Evolutionary conservation across 2,113 vertebrate species (phyloP).

Genomic region (Mus spicilegus): DNA sequence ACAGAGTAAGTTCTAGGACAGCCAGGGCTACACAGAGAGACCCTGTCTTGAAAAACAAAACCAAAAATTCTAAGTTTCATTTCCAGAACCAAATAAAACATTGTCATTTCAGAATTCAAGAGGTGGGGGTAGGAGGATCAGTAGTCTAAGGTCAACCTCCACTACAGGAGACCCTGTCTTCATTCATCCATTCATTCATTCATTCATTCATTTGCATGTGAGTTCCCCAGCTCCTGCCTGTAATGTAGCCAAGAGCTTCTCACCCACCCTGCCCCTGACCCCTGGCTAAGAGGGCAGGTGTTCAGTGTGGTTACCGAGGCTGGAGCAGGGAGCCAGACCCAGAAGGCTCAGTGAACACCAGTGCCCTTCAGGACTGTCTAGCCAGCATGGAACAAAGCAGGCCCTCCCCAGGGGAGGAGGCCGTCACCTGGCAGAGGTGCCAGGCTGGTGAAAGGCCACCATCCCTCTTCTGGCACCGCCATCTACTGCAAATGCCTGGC

Average conservation of each 20-base stretch:
- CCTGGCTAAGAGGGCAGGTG: background rate
- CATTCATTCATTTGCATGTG: background rate
- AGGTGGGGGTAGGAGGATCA: background rate
- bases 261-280: background rate
- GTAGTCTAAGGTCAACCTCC: background rate
- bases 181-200: background rate
- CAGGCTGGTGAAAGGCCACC: conserved; percentile 84
- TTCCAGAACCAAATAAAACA: background rate
- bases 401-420: background rate
- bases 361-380: background rate
- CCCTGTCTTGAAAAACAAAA: background rate
- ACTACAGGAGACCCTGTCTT: background rate
- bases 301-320: background rate
- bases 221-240: rapidly evolving
- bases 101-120: background rate
- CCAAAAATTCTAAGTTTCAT: background rate
- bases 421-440: conserved; percentile 83
- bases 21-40: background rate
- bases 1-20: background rate
- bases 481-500: conserved; percentile 77
- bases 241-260: rapidly evolving
- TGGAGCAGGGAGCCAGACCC: background rate
- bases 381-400: background rate
- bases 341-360: rapidly evolving
- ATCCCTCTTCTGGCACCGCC: conserved; percentile 81